phyloP scores from a whole-genome alignment of 2,113 vertebrate species.

The Mixornis gularis region DNA sequence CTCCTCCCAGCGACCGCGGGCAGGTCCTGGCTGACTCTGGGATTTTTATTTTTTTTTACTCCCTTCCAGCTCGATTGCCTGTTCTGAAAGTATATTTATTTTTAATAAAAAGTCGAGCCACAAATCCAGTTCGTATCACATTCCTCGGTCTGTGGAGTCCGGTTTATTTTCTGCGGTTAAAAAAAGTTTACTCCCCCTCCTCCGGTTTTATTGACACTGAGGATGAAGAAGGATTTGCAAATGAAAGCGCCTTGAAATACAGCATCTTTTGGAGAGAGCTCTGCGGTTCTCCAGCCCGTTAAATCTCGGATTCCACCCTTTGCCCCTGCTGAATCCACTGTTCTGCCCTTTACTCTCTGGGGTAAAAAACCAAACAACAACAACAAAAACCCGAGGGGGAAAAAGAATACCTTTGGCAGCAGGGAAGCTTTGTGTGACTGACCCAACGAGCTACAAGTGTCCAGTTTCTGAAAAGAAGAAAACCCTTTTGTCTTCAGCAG shows the following conservation, averaged over 20 bases:
- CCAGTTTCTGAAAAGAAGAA: constrained; percentile 52
- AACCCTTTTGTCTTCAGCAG: constrained; percentile 48
- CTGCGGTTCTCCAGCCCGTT: not conserved
- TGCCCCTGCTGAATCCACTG: constrained; percentile 37
- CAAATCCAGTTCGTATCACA: not conserved
- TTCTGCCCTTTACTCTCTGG: constrained; percentile 51
- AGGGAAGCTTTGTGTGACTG: constrained; percentile 49
- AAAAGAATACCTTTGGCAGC: constrained; percentile 42
- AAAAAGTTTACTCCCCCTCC: constrained; percentile 1
- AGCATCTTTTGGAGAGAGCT: constrained; percentile 23
- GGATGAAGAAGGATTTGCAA: constrained; percentile 62
- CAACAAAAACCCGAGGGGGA: constrained; percentile 20
- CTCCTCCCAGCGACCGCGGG: not conserved
- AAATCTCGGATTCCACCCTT: constrained; percentile 43
- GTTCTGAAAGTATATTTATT: not conserved
- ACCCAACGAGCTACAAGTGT: constrained; percentile 43
- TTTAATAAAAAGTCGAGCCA: constrained; percentile 13
- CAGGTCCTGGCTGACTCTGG: not conserved
- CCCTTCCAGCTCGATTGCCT: not conserved
- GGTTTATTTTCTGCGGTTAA: not conserved
- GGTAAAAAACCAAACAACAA: constrained; percentile 35
- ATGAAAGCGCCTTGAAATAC: constrained; percentile 52
- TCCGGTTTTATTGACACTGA: constrained; percentile 30
- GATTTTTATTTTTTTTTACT: not conserved
- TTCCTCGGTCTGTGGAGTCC: not conserved